Percentiles rank a stretch among this genome's conserved stretches.
phyloP scores from a whole-genome alignment of 2,888 invertebrate genomes.

The Ichneumoninae sp. region DNA sequence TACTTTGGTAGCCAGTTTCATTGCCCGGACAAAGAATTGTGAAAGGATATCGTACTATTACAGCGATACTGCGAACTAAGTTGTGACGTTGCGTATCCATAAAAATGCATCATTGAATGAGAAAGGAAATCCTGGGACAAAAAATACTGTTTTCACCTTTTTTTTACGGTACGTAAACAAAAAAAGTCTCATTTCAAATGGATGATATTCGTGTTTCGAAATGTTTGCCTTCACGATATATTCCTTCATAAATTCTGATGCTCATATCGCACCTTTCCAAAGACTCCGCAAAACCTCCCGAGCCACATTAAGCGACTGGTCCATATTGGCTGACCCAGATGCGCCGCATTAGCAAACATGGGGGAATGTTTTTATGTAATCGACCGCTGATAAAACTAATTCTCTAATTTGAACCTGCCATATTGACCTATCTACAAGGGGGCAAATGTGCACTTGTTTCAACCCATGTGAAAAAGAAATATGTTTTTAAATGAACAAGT shows the following conservation, averaged over 20 bases:
- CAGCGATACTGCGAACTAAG: not conserved
- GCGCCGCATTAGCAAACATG: not conserved
- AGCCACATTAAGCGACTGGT: not conserved
- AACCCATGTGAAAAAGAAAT: not conserved
- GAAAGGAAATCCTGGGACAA: too few relatives aligned
- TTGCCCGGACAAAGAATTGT: slow-evolving; percentile 12
- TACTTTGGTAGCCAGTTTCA: slow-evolving; percentile 35
- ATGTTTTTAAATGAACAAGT: slow-evolving; percentile 9
- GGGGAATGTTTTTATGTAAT: not conserved
- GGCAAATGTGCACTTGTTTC: not conserved
- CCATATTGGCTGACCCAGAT: not conserved
- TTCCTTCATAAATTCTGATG: not conserved
- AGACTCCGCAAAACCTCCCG: not conserved
- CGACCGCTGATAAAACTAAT: not conserved
- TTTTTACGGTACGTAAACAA: too few relatives aligned
- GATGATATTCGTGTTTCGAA: not conserved
- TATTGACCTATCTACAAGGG: not conserved
- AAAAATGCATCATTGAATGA: too few relatives aligned
- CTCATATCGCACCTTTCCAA: not conserved
- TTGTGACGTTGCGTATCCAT: too few relatives aligned
- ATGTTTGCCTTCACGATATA: not conserved
- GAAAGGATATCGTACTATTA: not conserved
- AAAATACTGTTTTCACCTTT: too few relatives aligned
- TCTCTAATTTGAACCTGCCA: not conserved
- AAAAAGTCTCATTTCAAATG: too few relatives aligned